A percentile compares a stretch with the other conserved stretches of the same genome.
phyloP scores from a whole-genome alignment of 2,888 invertebrate genomes.

The Argyresthia goedartella region DNA sequence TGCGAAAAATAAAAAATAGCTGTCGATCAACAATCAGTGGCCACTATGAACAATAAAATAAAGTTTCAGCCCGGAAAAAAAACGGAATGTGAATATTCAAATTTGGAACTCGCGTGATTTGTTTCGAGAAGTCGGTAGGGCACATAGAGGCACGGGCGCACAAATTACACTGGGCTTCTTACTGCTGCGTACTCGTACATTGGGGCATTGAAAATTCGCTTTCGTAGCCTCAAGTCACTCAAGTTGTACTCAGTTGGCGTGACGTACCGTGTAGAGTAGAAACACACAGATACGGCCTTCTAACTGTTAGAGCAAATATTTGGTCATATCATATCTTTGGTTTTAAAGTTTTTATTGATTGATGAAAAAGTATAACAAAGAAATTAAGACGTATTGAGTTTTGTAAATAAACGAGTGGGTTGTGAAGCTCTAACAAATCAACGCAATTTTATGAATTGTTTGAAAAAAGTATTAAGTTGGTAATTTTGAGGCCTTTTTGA shows the following conservation, averaged over 20 bases:
- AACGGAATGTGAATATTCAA: background rate
- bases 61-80: background rate
- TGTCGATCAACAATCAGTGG: too few relatives aligned
- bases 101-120: slow-evolving; percentile 21
- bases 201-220: slow-evolving; percentile 57
- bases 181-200: slow-evolving; percentile 44
- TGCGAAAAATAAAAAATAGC: too few relatives aligned
- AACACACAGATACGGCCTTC: slow-evolving; percentile 40
- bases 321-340: background rate
- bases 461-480: too few relatives aligned
- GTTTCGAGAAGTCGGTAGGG: slow-evolving; percentile 32
- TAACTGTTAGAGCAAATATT: slow-evolving; percentile 16
- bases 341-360: background rate
- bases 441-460: too few relatives aligned
- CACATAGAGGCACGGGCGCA: slow-evolving; percentile 53
- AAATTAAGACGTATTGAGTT: too few relatives aligned
- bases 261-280: slow-evolving; percentile 26
- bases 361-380: too few relatives aligned
- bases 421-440: too few relatives aligned
- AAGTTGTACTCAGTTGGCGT: too few relatives aligned
- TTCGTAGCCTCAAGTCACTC: slow-evolving; percentile 39
- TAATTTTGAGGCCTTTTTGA: too few relatives aligned
- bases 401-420: too few relatives aligned
- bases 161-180: slow-evolving; percentile 47
- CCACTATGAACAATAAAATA: background rate